These are phyloP conservation scores for Amiota mariae DNA, from an alignment of 2,888 invertebrate genomes.

Conservation along the genomic window DNA sequence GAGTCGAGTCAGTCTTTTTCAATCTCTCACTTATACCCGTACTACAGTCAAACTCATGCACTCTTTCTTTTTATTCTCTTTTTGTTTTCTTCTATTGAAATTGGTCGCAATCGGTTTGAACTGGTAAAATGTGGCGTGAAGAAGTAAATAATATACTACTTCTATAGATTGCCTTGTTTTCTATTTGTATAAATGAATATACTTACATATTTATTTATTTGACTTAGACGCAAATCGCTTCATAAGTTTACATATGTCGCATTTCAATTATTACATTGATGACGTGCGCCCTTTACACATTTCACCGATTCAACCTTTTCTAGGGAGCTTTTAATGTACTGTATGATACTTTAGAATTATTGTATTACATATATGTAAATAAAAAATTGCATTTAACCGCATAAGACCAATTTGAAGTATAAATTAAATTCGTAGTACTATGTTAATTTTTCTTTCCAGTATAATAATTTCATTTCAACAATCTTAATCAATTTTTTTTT, in stretches of 20 bases:
- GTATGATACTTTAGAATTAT: too few species aligned
- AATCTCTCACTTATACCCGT: background rate
- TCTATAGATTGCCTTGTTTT: background rate
- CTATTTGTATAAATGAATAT: conserved; percentile 4
- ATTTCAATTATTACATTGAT: conserved; percentile 7
- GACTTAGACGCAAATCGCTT: conserved; percentile 22
- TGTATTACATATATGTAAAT: too few species aligned
- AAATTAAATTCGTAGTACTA: too few species aligned
- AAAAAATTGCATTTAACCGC: too few species aligned
- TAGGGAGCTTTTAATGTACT: too few species aligned
- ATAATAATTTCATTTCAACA: too few species aligned
- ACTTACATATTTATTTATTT: conserved; percentile 17
- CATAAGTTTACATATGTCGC: background rate
- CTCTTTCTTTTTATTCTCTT: background rate
- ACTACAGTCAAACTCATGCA: background rate
- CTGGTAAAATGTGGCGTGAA: conserved; percentile 17
- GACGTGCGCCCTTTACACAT: background rate
- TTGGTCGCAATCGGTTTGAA: conserved; percentile 25
- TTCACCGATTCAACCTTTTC: background rate
- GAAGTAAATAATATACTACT: conserved; percentile 11
- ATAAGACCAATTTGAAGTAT: too few species aligned
- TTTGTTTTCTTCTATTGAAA: background rate
- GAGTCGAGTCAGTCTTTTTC: background rate
- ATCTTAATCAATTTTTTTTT: background rate
- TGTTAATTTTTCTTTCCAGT: too few species aligned